A percentile compares a stretch with the other conserved stretches of the same genome.
Conservation (phyloP, 2,888 invertebrate species). For the Congeria kusceri region DNA sequence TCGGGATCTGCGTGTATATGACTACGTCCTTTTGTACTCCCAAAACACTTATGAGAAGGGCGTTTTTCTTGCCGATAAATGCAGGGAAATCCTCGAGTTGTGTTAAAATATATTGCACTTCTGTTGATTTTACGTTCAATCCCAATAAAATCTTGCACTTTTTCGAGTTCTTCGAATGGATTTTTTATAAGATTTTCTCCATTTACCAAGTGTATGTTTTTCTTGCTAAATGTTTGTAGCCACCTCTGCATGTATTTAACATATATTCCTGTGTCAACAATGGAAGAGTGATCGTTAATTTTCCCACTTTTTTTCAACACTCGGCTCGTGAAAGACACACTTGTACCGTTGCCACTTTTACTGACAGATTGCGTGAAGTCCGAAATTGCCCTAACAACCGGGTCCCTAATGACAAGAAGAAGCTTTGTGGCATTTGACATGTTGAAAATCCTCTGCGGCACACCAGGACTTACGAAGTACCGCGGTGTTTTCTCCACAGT, state of each 20-base stretch:
- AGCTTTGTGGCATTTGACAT: slow-evolving; percentile 94
- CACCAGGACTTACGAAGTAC: slow-evolving; percentile 95
- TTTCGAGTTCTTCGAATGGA: slow-evolving; percentile 94
- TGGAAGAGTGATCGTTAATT: slow-evolving; percentile 93
- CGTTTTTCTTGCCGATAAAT: slow-evolving; percentile 86
- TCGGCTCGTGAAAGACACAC: slow-evolving; percentile 75
- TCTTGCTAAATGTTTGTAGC: slow-evolving; percentile 93
- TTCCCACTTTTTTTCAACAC: slow-evolving; percentile 88
- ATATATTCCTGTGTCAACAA: slow-evolving; percentile 92
- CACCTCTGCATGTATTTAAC: slow-evolving; percentile 93
- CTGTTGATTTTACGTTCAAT: slow-evolving; percentile 93
- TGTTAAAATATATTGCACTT: slow-evolving; percentile 96
- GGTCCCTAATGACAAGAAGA: slow-evolving; percentile 94
- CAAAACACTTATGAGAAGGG: slow-evolving; percentile 85
- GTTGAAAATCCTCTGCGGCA: slow-evolving; percentile 92
- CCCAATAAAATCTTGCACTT: slow-evolving; percentile 95
- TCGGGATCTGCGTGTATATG: slow-evolving; percentile 84
- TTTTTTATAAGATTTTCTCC: slow-evolving; percentile 94
- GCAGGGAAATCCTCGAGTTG: slow-evolving; percentile 96
- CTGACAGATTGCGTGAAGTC: slow-evolving; percentile 93
- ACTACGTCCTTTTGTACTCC: slow-evolving; percentile 86
- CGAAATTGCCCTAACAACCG: slow-evolving; percentile 95
- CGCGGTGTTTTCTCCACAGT: slow-evolving; percentile 98
- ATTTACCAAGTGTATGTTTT: slow-evolving; percentile 93
- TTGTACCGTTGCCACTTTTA: slow-evolving; percentile 68